These are phyloP conservation scores for Crepidodera aurea DNA, from an alignment of 2,888 invertebrate species.

Conservation along the genomic window DNA sequence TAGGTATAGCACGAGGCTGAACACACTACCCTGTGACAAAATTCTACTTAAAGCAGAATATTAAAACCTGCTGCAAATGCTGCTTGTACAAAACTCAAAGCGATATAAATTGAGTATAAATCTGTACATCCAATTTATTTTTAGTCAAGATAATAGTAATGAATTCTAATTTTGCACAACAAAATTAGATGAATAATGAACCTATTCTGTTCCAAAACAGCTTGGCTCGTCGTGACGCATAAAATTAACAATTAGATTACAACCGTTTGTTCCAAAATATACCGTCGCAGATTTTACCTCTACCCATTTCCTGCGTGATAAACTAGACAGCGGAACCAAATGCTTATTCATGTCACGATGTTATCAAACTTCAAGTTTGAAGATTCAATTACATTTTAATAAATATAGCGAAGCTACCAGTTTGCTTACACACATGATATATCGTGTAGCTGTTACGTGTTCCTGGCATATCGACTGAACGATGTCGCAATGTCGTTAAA, in stretches of 20 bases:
- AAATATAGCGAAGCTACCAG: constrained; percentile 25
- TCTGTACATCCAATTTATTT: no score
- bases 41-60: no score
- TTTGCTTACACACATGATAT: constrained; percentile 30
- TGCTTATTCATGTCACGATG: constrained; percentile 27
- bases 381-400: constrained; percentile 30
- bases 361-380: constrained; percentile 28
- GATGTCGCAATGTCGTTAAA: constrained; percentile 4
- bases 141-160: no score
- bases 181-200: no score
- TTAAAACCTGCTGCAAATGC: no score
- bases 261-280: background rate
- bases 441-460: constrained; percentile 27
- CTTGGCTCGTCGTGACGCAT: background rate
- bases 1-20: no score
- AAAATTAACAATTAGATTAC: background rate
- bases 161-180: no score
- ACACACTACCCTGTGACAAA: no score
- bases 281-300: background rate
- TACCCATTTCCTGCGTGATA: constrained; percentile 13
- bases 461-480: constrained; percentile 24
- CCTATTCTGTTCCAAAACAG: no score
- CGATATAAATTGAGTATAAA: no score
- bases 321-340: constrained; percentile 16
- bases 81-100: no score